A percentile compares a stretch with the other conserved stretches of the same genome.
phyloP scores from a whole-genome alignment of 2,888 invertebrate species.

The Orthonychiurus folsomi region DNA sequence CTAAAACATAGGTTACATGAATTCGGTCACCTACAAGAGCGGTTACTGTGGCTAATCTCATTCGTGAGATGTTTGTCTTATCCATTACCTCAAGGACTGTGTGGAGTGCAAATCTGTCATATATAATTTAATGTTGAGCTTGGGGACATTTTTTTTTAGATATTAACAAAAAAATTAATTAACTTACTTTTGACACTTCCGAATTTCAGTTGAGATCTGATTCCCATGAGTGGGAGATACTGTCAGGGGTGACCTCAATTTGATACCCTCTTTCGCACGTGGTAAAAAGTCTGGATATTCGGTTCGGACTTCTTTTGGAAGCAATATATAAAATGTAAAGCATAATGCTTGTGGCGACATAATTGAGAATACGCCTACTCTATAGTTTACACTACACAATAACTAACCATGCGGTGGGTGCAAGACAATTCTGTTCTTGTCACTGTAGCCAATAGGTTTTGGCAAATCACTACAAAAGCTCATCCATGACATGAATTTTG shows the following conservation, averaged over 20 bases:
- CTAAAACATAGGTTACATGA: constrained; percentile 20
- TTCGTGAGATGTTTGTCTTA: not conserved
- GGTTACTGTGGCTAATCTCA: constrained; percentile 14
- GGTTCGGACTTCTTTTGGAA: not conserved
- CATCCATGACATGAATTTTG: constrained; percentile 22
- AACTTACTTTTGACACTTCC: constrained; percentile 7
- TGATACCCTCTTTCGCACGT: not conserved
- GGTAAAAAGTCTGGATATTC: constrained; percentile 4
- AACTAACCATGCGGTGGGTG: not conserved
- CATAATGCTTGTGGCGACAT: not conserved
- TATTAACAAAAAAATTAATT: too few relatives aligned
- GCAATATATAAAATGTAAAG: not conserved
- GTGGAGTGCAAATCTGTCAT: constrained; percentile 2
- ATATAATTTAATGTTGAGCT: not conserved
- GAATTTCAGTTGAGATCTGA: not conserved
- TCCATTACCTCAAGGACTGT: constrained; percentile 9
- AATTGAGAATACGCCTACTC: too few relatives aligned
- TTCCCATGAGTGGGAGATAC: not conserved
- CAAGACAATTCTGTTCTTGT: constrained; percentile 12
- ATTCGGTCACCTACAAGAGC: constrained; percentile 23
- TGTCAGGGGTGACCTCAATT: not conserved
- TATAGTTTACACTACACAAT: too few relatives aligned
- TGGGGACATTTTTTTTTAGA: not conserved
- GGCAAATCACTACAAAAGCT: constrained; percentile 26
- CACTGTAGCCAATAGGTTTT: constrained; percentile 24